Evolutionary conservation across 2,797 vertebrate species (phyloP), one percentile per base, ranked within the genome.

Genomic region (Tympanoctomys barrerae): DNA sequence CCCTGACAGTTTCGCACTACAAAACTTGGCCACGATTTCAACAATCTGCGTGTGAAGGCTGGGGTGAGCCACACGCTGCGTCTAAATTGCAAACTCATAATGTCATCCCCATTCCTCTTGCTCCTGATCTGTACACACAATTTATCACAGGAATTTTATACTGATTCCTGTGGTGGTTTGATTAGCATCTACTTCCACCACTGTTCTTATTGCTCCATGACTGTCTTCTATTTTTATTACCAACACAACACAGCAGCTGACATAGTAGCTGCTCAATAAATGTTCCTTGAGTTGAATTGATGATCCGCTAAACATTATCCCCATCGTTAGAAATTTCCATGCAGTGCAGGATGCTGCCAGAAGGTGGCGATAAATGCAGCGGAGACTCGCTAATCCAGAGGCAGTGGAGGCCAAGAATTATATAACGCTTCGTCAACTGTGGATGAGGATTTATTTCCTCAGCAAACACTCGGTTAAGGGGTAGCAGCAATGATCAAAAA

Each of bases 371-470:
- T 80, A 61, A 73, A 73, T 4, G 66, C 31, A 10, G 24, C 59
- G 4, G 21, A 62, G 84, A 57, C 78, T 46, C 73, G 64, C 21
- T 18, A 42, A 39, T 10, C 57, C 21, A 1, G 18, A 10, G 31
- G 39, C 2, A 2, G 61, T 36, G 49, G 70, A 82, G 28, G 57
- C 12, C 33, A 73, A n/a, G n/a, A 81, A 87, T 94, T 92, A 81
- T 9, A 31, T 96, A 94, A 95, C 4, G 18, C 36, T 73, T 89
- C 24, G 1, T 78, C 70, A 33, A 46, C 62, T 42, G 12, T 59
- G n/a, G 28, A 36, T 39, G 70, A 75, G 52, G 14, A 77, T 79
- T 85, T 89, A 42, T 91, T 94, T 84, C 78, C 68, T 93, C 28
- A 4, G 14, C 42, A 33, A 68, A n/a, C 22, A 36, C 19, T 66